phyloP scores from a whole-genome alignment of 2,888 invertebrate genomes.

The Parasteatoda lunata region DNA sequence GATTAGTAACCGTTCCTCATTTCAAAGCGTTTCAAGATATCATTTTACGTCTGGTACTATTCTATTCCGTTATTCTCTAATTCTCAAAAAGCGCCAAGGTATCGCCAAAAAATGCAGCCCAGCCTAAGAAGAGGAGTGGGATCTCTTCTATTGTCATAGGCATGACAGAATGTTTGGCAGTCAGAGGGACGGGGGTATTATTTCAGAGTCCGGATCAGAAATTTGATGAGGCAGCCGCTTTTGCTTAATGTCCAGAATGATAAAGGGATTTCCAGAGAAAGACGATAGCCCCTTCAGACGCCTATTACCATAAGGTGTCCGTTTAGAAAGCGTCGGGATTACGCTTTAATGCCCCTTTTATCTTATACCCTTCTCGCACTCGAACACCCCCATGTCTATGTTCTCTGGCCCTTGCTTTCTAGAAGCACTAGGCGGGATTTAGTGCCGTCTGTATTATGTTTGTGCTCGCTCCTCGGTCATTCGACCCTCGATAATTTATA shows the following conservation, averaged over 20 bases:
- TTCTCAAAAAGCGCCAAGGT: slow-evolving; percentile 8
- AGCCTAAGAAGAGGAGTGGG: not conserved
- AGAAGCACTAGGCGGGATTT: slow-evolving; percentile 23
- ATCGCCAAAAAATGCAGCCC: slow-evolving; percentile 5
- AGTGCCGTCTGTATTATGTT: slow-evolving; percentile 61
- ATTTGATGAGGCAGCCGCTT: slow-evolving; percentile 65
- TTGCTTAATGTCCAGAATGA: slow-evolving; percentile 68
- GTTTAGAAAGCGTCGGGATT: slow-evolving; percentile 65
- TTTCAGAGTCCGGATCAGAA: slow-evolving; percentile 62
- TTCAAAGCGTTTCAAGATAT: too few relatives aligned
- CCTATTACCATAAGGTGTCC: slow-evolving; percentile 66
- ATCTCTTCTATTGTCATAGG: slow-evolving; percentile 49
- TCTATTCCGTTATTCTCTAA: too few relatives aligned
- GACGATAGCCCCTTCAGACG: slow-evolving; percentile 43
- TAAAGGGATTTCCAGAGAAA: slow-evolving; percentile 53
- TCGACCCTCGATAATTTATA: slow-evolving; percentile 37
- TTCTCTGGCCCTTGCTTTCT: not conserved
- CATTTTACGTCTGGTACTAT: too few relatives aligned
- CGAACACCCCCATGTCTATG: too few relatives aligned
- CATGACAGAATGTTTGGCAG: slow-evolving; percentile 41
- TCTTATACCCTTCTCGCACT: slow-evolving; percentile 39
- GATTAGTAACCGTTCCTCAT: too few relatives aligned
- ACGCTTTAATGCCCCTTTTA: slow-evolving; percentile 64
- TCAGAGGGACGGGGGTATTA: slow-evolving; percentile 37
- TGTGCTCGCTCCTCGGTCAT: slow-evolving; percentile 30